A percentile compares a stretch with the other conserved stretches of the same genome.
Conservation (phyloP, 2,113 vertebrate species). For the Clupea harengus region DNA sequence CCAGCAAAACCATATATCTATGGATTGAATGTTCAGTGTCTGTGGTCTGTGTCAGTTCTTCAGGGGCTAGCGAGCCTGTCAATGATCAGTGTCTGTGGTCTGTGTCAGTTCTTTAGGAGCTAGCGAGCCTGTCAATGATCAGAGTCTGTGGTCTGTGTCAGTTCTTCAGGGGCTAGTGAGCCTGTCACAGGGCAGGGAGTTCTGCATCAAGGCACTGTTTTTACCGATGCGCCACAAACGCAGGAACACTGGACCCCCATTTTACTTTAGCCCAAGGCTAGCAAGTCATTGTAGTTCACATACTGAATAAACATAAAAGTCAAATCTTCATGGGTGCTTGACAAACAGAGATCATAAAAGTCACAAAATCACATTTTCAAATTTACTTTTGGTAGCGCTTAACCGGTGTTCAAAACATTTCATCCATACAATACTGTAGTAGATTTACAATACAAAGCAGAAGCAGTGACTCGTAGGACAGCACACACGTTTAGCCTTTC, state of each 20-base stretch:
- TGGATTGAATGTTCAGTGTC: not conserved
- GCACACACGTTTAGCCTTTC: not conserved
- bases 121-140: too few relatives aligned
- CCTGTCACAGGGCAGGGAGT: not conserved
- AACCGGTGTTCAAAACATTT: not conserved
- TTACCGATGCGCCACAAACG: not conserved
- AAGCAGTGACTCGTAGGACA: not conserved
- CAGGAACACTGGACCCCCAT: not conserved
- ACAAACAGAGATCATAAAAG: slow-evolving; percentile 7
- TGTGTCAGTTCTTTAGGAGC: too few relatives aligned
- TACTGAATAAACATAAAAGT: not conserved
- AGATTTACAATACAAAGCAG: not conserved
- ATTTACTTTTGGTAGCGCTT: not conserved
- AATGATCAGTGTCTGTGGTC: too few relatives aligned
- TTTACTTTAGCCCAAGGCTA: not conserved
- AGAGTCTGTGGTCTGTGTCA: too few relatives aligned
- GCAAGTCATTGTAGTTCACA: not conserved
- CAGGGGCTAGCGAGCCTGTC: too few relatives aligned
- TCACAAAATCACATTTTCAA: not conserved
- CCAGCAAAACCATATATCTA: not conserved
- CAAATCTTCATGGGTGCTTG: not conserved
- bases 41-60: too few relatives aligned
- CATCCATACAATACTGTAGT: not conserved
- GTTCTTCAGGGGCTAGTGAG: not conserved
- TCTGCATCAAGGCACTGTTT: not conserved